Percentiles rank a stretch among this genome's conserved stretches.
phyloP scores from a whole-genome alignment of 2,888 invertebrate genomes.

The Lingula anatina region DNA sequence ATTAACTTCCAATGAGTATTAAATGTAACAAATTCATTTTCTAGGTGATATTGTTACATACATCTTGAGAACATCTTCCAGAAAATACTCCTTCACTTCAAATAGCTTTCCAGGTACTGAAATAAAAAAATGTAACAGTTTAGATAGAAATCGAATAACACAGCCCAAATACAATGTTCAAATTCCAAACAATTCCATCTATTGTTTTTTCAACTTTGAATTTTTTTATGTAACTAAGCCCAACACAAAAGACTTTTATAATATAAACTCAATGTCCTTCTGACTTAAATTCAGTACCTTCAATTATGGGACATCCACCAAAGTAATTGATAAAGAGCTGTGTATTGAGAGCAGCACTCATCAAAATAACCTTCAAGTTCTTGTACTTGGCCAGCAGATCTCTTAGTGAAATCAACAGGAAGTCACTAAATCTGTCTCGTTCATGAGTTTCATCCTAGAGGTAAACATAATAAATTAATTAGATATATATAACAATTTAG shows the following conservation, averaged over 20 bases:
- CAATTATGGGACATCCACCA: conserved; percentile 69
- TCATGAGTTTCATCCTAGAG: conserved; percentile 95
- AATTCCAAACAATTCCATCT: not conserved
- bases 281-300: no score
- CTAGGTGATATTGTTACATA: conserved; percentile 18
- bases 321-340: conserved; percentile 80
- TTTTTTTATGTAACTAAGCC: no score
- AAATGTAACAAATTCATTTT: no score
- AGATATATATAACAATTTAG: not conserved
- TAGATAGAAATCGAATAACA: conserved; percentile 1
- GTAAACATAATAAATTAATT: conserved; percentile 43
- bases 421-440: conserved; percentile 87
- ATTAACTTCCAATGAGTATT: no score
- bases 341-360: conserved; percentile 92
- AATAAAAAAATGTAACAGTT: conserved; percentile 13
- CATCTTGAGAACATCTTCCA: conserved; percentile 72
- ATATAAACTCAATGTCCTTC: no score
- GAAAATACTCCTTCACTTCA: conserved; percentile 69
- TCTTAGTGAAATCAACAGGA: conserved; percentile 78
- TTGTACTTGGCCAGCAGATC: conserved; percentile 68
- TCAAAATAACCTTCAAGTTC: conserved; percentile 76
- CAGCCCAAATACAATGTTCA: no score
- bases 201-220: not conserved
- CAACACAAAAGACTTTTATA: no score
- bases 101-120: conserved; percentile 70